Base-by-base conservation (phyloP, 2,797 vertebrate species). In the Danionella dracula region DNA sequence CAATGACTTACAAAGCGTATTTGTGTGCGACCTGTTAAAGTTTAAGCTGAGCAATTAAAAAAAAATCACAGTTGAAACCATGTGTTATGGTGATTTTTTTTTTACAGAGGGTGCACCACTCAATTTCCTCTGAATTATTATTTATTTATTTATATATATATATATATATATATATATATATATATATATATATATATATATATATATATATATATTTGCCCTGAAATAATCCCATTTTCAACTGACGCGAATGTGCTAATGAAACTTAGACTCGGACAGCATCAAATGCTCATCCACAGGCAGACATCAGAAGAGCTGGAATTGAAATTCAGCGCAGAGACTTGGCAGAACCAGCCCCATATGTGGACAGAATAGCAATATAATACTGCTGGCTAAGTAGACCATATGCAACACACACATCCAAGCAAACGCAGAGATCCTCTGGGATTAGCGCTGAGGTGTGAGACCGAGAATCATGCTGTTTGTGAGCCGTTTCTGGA, bases 211-310 rank as follows among this genome's bases (percentile, higher is more conserved):
- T 23, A 7, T 19, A 31, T 32, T 44, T 72, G 71, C 65, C 17
- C 72, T 79, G 65, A 49, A 70, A 78, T 79, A 51, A 54, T 62
- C 71, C 70, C 51, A 63, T 73, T 58, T 76, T 34, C 32, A 15
- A 19, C 7, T 19, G 67, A 82, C 75, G 80, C 9, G 76, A 70
- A 75, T 34, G 75, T 64, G 76, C 83, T 66, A 79, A 77, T 78
- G 74, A 71, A 78, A 81, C 76, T 76, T 68, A 64, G 75, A 76
- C 79, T 75, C 31, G 50, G 81, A 84, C 80, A 76, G 78, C 81
- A 86, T 85, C 79, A 69, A 75, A 80, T 67, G 76, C 66, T 71
- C 72, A 75, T 50, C 64, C 69, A 71, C 65, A 71, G 59, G 23
- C 61, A 74, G 78, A 79, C 62, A 69, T 69, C 64, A 66, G 66